Percentiles rank a stretch among this genome's conserved stretches.
phyloP scores from a whole-genome alignment of 2,888 invertebrate species.

The Laothoe populi region DNA sequence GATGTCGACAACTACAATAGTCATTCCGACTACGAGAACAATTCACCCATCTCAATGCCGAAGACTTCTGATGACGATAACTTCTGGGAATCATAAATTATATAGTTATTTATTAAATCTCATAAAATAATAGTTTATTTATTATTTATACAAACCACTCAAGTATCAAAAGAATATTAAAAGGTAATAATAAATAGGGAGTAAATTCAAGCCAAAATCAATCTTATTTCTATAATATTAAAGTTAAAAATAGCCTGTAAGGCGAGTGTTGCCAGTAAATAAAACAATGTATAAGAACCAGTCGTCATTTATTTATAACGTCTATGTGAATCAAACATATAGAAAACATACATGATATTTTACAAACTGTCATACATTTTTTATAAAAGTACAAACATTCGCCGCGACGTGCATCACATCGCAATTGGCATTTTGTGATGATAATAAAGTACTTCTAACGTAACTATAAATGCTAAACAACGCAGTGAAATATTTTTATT shows the following conservation, averaged over 20 bases:
- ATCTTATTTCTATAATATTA: no score
- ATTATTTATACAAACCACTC: no score
- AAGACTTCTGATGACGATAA: constrained; percentile 67
- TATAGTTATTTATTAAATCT: constrained; percentile 4
- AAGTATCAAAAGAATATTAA: no score
- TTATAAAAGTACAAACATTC: constrained; percentile 81
- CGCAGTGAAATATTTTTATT: constrained; percentile 56
- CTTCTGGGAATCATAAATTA: constrained; percentile 66
- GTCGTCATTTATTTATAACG: constrained; percentile 73
- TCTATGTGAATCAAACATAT: constrained; percentile 67
- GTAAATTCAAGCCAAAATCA: no score
- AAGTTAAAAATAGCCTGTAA: no score
- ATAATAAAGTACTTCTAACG: constrained; percentile 36
- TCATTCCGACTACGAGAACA: constrained; percentile 50
- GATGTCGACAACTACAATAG: constrained; percentile 68
- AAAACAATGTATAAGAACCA: constrained; percentile 51
- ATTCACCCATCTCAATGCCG: constrained; percentile 60
- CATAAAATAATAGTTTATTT: neutral
- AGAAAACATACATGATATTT: constrained; percentile 67
- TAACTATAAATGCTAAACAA: constrained; percentile 67
- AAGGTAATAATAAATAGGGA: no score
- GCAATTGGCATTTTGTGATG: constrained; percentile 48
- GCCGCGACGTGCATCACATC: constrained; percentile 32
- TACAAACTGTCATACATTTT: constrained; percentile 53
- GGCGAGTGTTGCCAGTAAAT: constrained; percentile 41